These are phyloP conservation scores for Hemaris fuciformis DNA, from an alignment of 2,888 invertebrate genomes.

Conservation along the genomic window DNA sequence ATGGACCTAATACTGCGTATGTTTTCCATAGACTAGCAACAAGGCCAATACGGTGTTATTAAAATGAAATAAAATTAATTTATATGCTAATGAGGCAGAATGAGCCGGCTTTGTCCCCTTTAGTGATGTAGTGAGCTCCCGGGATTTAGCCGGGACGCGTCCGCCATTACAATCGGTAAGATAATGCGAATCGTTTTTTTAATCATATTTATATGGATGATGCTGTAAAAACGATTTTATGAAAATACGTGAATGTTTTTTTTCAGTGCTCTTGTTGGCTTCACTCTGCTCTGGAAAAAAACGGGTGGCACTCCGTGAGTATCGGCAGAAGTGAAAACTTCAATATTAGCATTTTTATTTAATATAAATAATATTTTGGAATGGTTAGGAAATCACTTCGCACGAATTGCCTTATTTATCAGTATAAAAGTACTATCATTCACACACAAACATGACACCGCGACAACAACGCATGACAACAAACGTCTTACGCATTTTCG, in stretches of 20 bases:
- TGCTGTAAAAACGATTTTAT: background rate
- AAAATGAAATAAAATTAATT: constrained; percentile 63
- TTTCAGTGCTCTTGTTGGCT: background rate
- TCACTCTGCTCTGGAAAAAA: background rate
- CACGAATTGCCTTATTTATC: no score
- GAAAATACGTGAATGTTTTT: background rate
- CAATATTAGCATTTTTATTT: no score
- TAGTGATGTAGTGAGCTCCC: constrained; percentile 46
- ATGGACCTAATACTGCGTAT: no score
- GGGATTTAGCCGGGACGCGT: constrained; percentile 30
- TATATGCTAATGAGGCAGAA: constrained; percentile 54
- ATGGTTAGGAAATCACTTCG: no score
- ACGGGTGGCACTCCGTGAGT: no score
- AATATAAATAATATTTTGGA: no score
- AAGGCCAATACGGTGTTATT: constrained; percentile 32
- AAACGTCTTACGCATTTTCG: no score
- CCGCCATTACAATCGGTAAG: background rate
- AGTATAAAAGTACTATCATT: no score
- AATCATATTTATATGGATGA: background rate
- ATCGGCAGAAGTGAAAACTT: no score
- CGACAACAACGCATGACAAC: no score
- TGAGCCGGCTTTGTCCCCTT: constrained; percentile 29
- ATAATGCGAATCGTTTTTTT: constrained; percentile 9
- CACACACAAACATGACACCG: no score
- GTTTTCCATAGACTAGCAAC: background rate